phyloP scores from a whole-genome alignment of 2,888 invertebrate genomes.

The Chrysopilus asiliformis region DNA sequence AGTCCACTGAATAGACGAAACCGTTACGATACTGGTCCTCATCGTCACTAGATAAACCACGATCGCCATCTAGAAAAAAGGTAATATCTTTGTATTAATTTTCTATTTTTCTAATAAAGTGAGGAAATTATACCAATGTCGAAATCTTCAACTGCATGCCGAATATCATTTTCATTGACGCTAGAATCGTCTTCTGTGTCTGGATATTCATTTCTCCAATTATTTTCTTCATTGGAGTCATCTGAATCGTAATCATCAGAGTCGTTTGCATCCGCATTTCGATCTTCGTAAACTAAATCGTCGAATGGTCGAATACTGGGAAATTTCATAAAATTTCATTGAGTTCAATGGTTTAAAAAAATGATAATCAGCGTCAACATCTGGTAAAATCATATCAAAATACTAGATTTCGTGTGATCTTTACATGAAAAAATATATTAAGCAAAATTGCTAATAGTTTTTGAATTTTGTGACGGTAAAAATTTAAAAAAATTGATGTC shows the following conservation, averaged over 20 bases:
- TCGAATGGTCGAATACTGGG: conserved; percentile 27
- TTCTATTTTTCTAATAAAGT: no score
- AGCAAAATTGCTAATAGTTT: no score
- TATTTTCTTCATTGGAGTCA: conserved; percentile 67
- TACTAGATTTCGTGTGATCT: no score
- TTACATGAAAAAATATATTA: no score
- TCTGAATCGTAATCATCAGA: conserved; percentile 44
- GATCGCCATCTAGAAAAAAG: conserved; percentile 9
- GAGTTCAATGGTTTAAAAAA: neutral
- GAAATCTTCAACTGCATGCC: conserved; percentile 41
- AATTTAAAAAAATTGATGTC: no score
- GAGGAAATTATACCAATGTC: conserved; percentile 29
- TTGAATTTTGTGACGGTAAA: no score
- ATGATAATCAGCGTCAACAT: neutral
- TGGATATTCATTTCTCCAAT: conserved; percentile 68
- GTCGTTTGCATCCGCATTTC: conserved; percentile 24
- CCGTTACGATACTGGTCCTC: conserved; percentile 25
- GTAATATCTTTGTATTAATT: no score
- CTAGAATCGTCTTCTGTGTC: conserved; percentile 42
- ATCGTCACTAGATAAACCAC: conserved; percentile 21
- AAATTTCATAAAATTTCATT: conserved; percentile 1
- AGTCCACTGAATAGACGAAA: conserved; percentile 34
- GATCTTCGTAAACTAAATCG: conserved; percentile 28
- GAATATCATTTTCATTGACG: conserved; percentile 44
- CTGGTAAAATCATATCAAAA: no score